phyloP scores from a whole-genome alignment of 2,113 vertebrate genomes.

The Tachuris rubrigastra region DNA sequence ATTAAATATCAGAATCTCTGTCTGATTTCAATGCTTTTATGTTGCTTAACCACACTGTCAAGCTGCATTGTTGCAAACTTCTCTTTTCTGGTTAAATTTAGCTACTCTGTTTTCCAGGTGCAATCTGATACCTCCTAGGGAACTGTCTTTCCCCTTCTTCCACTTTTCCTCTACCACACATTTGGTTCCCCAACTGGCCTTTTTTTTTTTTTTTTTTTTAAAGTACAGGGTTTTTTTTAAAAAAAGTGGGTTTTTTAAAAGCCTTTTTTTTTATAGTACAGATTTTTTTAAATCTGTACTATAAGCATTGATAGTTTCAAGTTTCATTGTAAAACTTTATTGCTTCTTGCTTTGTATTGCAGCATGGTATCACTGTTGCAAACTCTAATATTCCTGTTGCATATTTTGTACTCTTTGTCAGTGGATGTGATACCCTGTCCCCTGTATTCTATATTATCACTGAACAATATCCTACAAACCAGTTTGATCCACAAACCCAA shows the following conservation, averaged over 20 bases:
- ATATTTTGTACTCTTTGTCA: not conserved
- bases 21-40: conserved; percentile 2
- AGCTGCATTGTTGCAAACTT: not conserved
- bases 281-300: not conserved
- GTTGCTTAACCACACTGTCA: not conserved
- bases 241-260: too few species aligned
- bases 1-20: not conserved
- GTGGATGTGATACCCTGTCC: not conserved
- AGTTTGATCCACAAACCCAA: not conserved
- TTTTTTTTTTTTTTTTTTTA: not conserved
- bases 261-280: too few species aligned
- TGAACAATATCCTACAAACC: not conserved
- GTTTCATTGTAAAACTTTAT: not conserved
- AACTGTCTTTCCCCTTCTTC: not conserved
- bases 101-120: not conserved
- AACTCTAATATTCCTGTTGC: not conserved
- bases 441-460: not conserved
- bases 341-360: not conserved
- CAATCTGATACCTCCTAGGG: not conserved
- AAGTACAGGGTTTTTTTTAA: too few species aligned
- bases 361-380: not conserved
- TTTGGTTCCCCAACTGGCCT: not conserved
- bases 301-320: not conserved
- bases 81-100: not conserved
- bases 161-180: not conserved